Conservation (phyloP, 2,797 vertebrate species). For the Pseudochirops corinnae region DNA sequence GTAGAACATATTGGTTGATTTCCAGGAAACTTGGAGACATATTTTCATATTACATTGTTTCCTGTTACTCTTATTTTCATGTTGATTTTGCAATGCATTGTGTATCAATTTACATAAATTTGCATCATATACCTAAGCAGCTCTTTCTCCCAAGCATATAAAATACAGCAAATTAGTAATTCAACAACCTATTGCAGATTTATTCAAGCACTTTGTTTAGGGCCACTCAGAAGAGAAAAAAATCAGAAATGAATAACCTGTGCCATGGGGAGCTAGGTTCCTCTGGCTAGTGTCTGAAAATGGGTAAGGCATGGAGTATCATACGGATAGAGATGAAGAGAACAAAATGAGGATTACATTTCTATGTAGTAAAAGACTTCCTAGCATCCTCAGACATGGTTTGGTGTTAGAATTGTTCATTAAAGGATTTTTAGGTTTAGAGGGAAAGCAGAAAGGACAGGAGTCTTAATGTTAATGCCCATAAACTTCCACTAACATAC, state of each 20-base stretch:
- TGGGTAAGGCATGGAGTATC: neutral
- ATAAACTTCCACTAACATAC: neutral
- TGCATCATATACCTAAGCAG: constrained; percentile 57
- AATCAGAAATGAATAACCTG: neutral
- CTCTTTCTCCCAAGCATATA: constrained; percentile 46
- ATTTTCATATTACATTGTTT: constrained; percentile 41
- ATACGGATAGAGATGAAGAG: neutral
- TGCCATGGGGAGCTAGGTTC: neutral
- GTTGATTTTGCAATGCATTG: constrained; percentile 65
- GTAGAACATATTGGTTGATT: constrained; percentile 37
- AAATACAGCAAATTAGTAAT: constrained; percentile 39
- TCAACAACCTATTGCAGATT: constrained; percentile 8
- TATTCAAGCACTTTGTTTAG: constrained; percentile 21
- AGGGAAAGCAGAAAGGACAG: neutral
- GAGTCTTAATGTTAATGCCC: neutral
- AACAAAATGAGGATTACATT: neutral
- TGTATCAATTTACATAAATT: constrained; percentile 65
- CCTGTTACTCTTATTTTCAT: constrained; percentile 41
- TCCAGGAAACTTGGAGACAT: constrained; percentile 37
- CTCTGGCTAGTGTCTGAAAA: neutral
- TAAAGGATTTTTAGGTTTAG: neutral
- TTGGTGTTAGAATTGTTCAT: neutral
- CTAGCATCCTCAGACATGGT: neutral
- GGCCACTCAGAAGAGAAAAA: neutral
- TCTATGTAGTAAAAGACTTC: neutral